Base-by-base conservation (phyloP, 2,888 invertebrate species). In the Xanthostigma xanthostigma region DNA sequence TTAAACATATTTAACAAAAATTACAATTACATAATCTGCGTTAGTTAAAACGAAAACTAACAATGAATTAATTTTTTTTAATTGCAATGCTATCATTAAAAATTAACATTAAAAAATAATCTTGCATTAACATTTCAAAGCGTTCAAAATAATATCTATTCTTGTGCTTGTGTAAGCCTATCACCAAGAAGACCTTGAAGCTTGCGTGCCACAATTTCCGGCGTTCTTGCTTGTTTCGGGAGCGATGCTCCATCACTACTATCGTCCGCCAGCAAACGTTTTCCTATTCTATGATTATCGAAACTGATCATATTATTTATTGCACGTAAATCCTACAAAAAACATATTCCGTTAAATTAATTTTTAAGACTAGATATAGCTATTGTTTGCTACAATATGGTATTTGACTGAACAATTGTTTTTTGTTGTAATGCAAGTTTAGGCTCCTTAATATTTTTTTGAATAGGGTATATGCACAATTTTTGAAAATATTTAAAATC, bases 121-220 rank as follows among this genome's bases (percentile, higher is more conserved):
- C 17, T n/a, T 13, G 13, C 13, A 17, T 14, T 40, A 14, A 40
- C 40, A 40, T 40, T 14, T 14, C 9, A 14, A 14, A 17, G 13
- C 40, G 17, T 40, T 14, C 13, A 50, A 36, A 46, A 51, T 6
- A 35, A 14, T 44, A n/a, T 45, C 53, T 55, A 60, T 49, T 62
- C 60, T 17, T 56, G 54, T 51, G 58, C 59, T 53, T 65, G 71
- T 51, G 72, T 73, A 60, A 73, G 70, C 4, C 79, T 64, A 60
- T 79, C 79, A 57, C 70, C 74, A 55, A 78, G 69, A 53, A 79
- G 68, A 1, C 74, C 73, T 60, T 76, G 76, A 61, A 79, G 68
- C 63, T 78, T 79, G 58, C 76, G 65, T 49, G 73, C 71, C 36
- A 72, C 70, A 43, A 33, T 35, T 27, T 27, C 27, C 27, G 27